Base-by-base conservation (phyloP, 2,797 vertebrate genomes). In the Meda fulgida region DNA sequence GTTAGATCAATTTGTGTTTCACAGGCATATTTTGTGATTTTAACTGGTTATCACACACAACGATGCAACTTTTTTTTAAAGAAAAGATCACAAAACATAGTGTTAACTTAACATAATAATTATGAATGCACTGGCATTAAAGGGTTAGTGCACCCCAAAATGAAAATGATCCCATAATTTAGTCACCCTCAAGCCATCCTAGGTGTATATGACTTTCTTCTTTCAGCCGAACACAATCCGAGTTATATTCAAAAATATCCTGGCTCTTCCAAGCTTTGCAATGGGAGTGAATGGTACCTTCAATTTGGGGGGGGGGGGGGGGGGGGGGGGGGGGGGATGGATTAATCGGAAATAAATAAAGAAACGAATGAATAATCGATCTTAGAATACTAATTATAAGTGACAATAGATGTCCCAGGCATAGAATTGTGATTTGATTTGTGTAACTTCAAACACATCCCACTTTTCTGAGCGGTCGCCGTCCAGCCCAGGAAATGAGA, bases 401-500 rank as follows among this genome's bases (percentile, higher is more conserved):
- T 10, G 36, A 23, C 26, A 18, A 18, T 65, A 65, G 14, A 65
- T 66, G 58, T 76, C 70, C 88, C 90, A 51, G 73, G 84, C 89
- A 90, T 83, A 87, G 86, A 89, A 88, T 18, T 26, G 79, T 76
- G 89, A 88, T 88, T 66, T 90, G 85, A 90, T 93, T 91, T 90
- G 87, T 75, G 84, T 85, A 89, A 92, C 89, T 92, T 94, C 89
- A 93, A 92, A 94, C 89, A 81, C 84, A 75, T 16, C 21, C 83
- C 46, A n/a, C 90, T 90, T 90, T 93, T 91, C 89, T 83, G n/a
- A 84, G 91, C 14, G 92, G 91, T 94, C 70, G 60, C 21, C 36
- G 19, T 84, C 89, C 89, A 90, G 89, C 82, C 89, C 90, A 92
- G 93, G 91, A 94, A 93, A 93, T 92, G 91, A 94, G 92, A 94